Evolutionary conservation across 2,113 vertebrate genomes (phyloP), one percentile per base, ranked within the genome.

Genomic region (Cichladusa arquata): DNA sequence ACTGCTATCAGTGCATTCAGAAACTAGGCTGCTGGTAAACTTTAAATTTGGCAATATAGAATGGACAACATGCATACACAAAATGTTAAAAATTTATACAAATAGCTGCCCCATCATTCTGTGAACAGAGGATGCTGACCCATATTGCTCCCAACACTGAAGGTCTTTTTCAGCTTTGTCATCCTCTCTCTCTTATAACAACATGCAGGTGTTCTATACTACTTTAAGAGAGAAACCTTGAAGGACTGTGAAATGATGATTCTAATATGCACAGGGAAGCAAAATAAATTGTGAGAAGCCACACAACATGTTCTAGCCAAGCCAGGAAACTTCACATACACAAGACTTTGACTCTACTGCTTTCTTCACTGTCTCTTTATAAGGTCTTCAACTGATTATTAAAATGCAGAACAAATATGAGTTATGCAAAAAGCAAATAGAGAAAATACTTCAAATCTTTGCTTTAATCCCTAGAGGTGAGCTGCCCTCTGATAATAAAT

Each of bases 351-450:
- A 18, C 19, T 40, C 51, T 12, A 16, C 22, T 48, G 3, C 48
- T 65, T 76, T 65, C 16, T 73, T 73, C 40, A n/a, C 22, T 79
- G 12, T 33, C 8, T 72, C 7, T 45, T 80, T 12, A 6, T 23
- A 40, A 69, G 5, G 4, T 4, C 8, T 82, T 80, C 33, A 76
- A 50, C 3, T 69, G 62, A 50, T n/a, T 16, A 80, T 66, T 18
- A 83, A 80, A 45, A 73, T 16, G 13, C 8, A 77, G 36, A 89
- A 71, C 11, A 92, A 74, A 60, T 74, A 25, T 3, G 71, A 10
- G 4, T 18, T 48, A 45, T 9, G 8, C 0, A 11, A n/a, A 34
- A 40, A 57, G 33, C 73, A 19, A 1, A 11, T 1, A 10, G 0
- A 47, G 19, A 94, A 86, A 72, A 73, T 16, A 40, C 6, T 84